Evolutionary conservation across 2,797 vertebrate species (phyloP).

Genomic region (Meda fulgida): DNA sequence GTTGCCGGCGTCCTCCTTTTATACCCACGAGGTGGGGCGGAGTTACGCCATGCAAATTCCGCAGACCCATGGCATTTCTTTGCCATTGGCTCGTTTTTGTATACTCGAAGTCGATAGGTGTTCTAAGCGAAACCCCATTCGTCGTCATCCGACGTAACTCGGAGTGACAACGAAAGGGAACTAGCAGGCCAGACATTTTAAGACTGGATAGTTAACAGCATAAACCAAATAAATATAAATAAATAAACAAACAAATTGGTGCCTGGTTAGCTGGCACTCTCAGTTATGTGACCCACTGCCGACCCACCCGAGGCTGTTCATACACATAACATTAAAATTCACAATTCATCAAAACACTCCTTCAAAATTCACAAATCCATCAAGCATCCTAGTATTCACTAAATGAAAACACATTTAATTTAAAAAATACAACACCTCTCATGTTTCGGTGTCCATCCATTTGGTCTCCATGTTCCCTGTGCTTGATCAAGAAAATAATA

Average conservation of each 20-base stretch:
- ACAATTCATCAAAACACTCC: constrained; percentile 58
- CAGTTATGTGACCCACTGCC: constrained; percentile 47
- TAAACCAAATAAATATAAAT: constrained; percentile 40
- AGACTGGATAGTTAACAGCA: constrained; percentile 54
- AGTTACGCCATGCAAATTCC: no score
- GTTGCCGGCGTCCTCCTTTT: no score
- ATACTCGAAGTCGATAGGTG: no score
- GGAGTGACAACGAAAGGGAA: no score
- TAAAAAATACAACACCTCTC: background rate
- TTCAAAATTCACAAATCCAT: constrained; percentile 63
- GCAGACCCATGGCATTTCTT: no score
- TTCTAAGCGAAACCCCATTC: no score
- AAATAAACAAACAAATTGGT: background rate
- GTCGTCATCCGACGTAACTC: no score
- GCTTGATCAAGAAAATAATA: background rate
- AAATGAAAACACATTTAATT: background rate
- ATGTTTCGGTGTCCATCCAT: background rate
- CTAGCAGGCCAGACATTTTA: constrained; percentile 68
- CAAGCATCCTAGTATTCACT: background rate
- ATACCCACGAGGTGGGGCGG: no score
- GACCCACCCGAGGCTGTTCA: constrained; percentile 69
- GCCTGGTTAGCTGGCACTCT: constrained; percentile 72
- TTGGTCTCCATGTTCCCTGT: background rate
- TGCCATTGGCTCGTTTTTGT: no score
- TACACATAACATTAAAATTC: constrained; percentile 65